Evolutionary conservation across 1,140 invertebrate species (phyloP).

Genomic region (Sipha flava): DNA sequence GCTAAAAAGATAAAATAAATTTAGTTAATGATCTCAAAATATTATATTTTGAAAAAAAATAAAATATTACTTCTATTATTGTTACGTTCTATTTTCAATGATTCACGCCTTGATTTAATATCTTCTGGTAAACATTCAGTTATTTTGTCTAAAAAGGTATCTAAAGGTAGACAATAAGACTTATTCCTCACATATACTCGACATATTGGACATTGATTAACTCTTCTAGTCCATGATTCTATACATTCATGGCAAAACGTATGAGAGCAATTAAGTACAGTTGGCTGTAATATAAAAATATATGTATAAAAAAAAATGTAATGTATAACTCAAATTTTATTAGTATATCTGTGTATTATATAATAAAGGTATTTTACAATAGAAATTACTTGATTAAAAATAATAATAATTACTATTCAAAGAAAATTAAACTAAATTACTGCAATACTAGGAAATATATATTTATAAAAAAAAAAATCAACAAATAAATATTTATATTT

Average conservation of each 20-base stretch:
- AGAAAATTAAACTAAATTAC: no score
- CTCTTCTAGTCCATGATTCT: slow-evolving; percentile 7
- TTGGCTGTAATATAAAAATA: slow-evolving; percentile 5
- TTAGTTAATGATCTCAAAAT: no score
- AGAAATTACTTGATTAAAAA: no score
- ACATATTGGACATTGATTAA: slow-evolving; percentile 16
- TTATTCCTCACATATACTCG: slow-evolving; percentile 11
- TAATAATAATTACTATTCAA: no score
- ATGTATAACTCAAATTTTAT: no score
- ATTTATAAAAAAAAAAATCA: no score
- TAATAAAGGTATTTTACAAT: no score
- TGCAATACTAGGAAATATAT: no score
- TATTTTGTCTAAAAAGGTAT: slow-evolving; percentile 17
- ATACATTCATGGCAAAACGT: slow-evolving; percentile 19
- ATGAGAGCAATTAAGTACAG: slow-evolving; percentile 23
- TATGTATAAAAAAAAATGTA: not conserved
- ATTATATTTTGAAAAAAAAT: not conserved
- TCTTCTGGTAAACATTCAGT: slow-evolving; percentile 5
- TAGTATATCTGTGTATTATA: no score
- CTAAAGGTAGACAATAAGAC: slow-evolving; percentile 1
- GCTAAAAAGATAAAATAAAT: not conserved
- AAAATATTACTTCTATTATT: not conserved
- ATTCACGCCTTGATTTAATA: not conserved
- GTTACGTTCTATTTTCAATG: not conserved
- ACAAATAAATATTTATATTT: no score